These are phyloP conservation scores for Hermaeophaga mercurialis DNA, from an alignment of 2,888 invertebrate species.

Conservation along the genomic window DNA sequence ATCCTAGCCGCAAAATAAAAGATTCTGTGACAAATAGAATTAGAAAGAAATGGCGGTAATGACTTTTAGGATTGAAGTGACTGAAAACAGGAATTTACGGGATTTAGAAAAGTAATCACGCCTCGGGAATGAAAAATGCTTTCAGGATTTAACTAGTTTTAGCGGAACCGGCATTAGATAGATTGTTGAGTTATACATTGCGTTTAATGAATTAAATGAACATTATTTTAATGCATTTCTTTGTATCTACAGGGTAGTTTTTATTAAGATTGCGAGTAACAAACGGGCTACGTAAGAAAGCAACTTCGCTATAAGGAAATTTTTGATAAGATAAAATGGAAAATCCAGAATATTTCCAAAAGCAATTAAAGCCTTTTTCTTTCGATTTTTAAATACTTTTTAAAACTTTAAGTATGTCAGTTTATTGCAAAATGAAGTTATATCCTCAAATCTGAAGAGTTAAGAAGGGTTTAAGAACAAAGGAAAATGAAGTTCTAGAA, in stretches of 20 bases:
- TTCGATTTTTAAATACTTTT: no score
- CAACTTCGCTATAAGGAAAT: no score
- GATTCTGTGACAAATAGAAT: constrained; percentile 28
- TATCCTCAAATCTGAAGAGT: constrained; percentile 2
- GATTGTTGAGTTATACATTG: constrained; percentile 17
- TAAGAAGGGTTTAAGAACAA: constrained; percentile 12
- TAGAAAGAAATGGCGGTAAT: constrained; percentile 26
- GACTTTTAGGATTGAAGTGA: constrained; percentile 24
- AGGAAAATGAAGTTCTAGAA: constrained; percentile 16
- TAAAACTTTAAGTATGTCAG: not conserved
- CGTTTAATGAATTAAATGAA: constrained; percentile 10
- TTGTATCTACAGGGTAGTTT: no score
- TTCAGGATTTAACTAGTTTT: constrained; percentile 16
- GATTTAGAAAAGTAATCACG: constrained; percentile 25
- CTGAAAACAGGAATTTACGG: constrained; percentile 27
- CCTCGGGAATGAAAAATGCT: constrained; percentile 19
- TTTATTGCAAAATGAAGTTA: not conserved
- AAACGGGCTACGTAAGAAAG: no score
- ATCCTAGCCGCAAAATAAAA: constrained; percentile 31
- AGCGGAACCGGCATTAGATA: constrained; percentile 10
- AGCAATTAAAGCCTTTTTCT: no score
- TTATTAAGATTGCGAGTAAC: no score
- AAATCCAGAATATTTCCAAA: no score
- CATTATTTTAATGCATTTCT: not conserved
- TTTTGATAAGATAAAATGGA: no score